A percentile compares a stretch with the other conserved stretches of the same genome.
phyloP scores from a whole-genome alignment of 2,888 invertebrate genomes.

The Perdita meconis region DNA sequence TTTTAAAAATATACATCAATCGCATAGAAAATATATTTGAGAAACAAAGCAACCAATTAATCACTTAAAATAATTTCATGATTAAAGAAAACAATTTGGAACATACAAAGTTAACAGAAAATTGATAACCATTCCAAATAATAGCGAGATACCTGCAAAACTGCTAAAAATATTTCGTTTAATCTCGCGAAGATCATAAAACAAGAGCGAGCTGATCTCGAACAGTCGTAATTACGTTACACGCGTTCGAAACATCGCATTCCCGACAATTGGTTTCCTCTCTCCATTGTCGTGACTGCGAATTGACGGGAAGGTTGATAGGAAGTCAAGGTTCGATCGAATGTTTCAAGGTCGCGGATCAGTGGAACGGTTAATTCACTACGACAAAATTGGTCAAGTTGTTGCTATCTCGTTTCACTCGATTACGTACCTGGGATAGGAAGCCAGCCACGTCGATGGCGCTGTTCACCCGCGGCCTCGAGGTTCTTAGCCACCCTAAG shows the following conservation, averaged over 20 bases:
- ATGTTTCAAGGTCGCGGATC: conserved; percentile 59
- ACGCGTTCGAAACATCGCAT: background rate
- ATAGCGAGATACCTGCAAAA: no score
- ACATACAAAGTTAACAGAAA: no score
- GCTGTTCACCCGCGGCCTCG: conserved; percentile 92
- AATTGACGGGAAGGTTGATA: conserved; percentile 40
- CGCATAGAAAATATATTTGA: no score
- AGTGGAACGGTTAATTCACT: conserved; percentile 42
- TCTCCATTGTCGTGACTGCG: conserved; percentile 4
- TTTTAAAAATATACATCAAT: no score
- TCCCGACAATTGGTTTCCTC: conserved; percentile 11
- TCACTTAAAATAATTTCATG: no score
- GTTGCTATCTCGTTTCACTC: conserved; percentile 23
- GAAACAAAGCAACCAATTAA: no score
- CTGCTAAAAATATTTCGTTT: background rate
- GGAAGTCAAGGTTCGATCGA: conserved; percentile 58
- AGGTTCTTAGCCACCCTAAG: conserved; percentile 87
- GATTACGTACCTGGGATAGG: conserved; percentile 87
- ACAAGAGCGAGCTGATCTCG: background rate
- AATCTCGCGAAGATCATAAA: background rate
- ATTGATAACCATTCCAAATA: no score
- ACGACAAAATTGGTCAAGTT: conserved; percentile 32
- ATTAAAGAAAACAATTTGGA: no score
- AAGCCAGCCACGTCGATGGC: conserved; percentile 91
- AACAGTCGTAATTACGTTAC: background rate